A percentile compares a stretch with the other conserved stretches of the same genome.
Conservation (phyloP, 2,888 invertebrate species). For the Trissolcus brochymenae region DNA sequence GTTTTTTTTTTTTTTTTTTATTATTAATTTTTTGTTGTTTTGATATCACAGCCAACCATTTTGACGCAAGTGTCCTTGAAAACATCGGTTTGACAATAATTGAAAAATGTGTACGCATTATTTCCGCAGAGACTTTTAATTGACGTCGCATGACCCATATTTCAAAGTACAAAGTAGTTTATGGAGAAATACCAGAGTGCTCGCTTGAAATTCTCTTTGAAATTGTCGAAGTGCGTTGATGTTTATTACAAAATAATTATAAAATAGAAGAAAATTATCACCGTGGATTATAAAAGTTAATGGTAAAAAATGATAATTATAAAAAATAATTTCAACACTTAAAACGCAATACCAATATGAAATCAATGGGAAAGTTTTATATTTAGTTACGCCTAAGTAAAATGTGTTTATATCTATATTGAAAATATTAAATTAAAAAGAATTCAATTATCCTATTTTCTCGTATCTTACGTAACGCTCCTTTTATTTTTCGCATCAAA, state of each 20-base stretch:
- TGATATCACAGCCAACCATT: no score
- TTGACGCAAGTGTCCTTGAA: background rate
- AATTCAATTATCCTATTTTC: slow-evolving; percentile 33
- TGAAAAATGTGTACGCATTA: slow-evolving; percentile 32
- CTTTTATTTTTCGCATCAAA: slow-evolving; percentile 17
- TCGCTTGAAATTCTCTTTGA: slow-evolving; percentile 24
- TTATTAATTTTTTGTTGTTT: background rate
- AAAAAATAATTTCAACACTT: no score
- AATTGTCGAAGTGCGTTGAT: slow-evolving; percentile 14
- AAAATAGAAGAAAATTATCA: background rate
- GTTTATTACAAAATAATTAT: slow-evolving; percentile 2
- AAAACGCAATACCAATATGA: no score
- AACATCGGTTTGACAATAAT: slow-evolving; percentile 15
- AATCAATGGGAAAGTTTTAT: no score
- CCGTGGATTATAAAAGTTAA: background rate
- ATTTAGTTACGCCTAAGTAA: background rate
- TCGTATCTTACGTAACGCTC: slow-evolving; percentile 22
- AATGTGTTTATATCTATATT: slow-evolving; percentile 13
- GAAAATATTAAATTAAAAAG: slow-evolving; percentile 27
- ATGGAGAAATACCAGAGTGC: slow-evolving; percentile 24
- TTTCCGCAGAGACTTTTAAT: slow-evolving; percentile 33
- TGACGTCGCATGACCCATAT: slow-evolving; percentile 44
- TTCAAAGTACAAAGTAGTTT: slow-evolving; percentile 24
- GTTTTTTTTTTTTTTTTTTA: background rate
- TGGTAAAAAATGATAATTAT: no score